These are phyloP conservation scores for Saguinus imperator DNA, from an alignment of 2,113 vertebrate species.

Conservation along the genomic window DNA sequence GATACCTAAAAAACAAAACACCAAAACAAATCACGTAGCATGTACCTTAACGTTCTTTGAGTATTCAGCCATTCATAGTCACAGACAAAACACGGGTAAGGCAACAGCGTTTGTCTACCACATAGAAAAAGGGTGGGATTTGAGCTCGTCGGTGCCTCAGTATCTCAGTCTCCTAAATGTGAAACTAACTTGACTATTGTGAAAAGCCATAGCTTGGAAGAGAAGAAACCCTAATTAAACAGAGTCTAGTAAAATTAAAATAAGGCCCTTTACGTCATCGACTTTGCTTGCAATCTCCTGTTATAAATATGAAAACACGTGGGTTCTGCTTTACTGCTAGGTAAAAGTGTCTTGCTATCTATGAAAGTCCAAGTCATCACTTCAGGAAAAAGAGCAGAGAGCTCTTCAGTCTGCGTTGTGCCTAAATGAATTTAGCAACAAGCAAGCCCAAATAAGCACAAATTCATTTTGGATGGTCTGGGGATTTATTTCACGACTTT, in stretches of 20 bases:
- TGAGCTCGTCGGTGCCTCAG: not conserved
- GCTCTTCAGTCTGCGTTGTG: not conserved
- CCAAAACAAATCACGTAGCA: not conserved
- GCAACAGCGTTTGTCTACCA: not conserved
- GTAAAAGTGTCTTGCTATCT: not conserved
- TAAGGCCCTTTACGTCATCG: not conserved
- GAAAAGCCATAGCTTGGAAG: not conserved
- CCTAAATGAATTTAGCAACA: constrained; percentile 19
- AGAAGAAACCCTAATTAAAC: constrained; percentile 41
- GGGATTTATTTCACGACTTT: constrained; percentile 23
- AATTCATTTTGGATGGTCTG: not conserved
- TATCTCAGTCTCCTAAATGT: not conserved
- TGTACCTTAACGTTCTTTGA: constrained; percentile 3
- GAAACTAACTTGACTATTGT: not conserved
- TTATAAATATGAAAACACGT: constrained; percentile 13
- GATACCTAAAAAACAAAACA: not conserved
- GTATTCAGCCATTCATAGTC: not conserved
- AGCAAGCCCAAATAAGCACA: constrained; percentile 22
- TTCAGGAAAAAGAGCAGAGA: not conserved
- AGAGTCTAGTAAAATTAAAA: constrained; percentile 11
- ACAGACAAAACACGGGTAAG: not conserved
- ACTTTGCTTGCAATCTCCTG: not conserved
- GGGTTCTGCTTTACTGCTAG: not conserved
- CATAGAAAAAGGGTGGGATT: not conserved
- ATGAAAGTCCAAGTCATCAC: not conserved